These are phyloP conservation scores for Bombus superbus DNA, from an alignment of 1,140 invertebrate genomes.

Conservation along the genomic window DNA sequence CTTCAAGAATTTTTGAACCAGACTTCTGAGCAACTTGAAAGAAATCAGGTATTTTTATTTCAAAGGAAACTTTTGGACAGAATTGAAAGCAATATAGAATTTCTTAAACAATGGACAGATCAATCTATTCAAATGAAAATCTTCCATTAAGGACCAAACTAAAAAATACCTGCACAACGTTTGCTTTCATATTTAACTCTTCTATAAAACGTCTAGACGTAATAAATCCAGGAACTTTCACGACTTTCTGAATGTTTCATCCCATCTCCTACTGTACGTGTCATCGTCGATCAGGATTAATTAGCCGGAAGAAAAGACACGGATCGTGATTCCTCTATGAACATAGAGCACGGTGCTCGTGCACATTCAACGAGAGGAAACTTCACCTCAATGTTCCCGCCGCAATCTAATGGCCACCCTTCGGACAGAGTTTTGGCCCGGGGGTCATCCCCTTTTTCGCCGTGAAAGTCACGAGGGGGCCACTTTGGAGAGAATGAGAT, in stretches of 20 bases:
- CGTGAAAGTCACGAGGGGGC: background rate
- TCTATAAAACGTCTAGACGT: too few species aligned
- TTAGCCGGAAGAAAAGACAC: background rate
- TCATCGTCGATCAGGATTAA: background rate
- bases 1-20: too few species aligned
- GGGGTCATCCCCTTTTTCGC: background rate
- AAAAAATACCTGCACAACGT: too few species aligned
- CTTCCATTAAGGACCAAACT: background rate
- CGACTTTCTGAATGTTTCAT: background rate
- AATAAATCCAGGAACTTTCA: background rate
- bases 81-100: too few species aligned
- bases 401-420: slow-evolving; percentile 19
- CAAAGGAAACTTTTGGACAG: too few species aligned
- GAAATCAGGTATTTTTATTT: too few species aligned
- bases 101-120: too few species aligned
- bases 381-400: background rate
- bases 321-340: background rate
- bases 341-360: background rate
- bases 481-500: background rate
- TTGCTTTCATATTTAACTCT: background rate
- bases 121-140: too few species aligned
- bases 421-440: background rate
- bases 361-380: background rate
- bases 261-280: background rate
- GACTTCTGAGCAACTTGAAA: too few species aligned